Conservation (phyloP, 2,888 invertebrate genomes). For the Cybosia mesomella region DNA sequence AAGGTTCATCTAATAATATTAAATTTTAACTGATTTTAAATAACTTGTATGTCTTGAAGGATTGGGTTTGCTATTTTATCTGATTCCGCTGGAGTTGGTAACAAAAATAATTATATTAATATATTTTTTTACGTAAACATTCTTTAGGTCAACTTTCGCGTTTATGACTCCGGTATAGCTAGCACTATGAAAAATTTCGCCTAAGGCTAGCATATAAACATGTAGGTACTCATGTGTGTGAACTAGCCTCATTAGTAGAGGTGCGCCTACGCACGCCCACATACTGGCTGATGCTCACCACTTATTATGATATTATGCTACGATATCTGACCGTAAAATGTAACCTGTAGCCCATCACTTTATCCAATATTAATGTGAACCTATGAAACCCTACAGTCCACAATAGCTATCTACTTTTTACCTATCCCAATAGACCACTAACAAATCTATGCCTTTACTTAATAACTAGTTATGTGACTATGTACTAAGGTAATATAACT, state of each 20-base stretch:
- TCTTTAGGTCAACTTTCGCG: constrained; percentile 18
- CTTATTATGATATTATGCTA: constrained; percentile 49
- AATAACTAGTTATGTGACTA: too few species aligned
- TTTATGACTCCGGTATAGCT: neutral
- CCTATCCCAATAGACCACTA: too few species aligned
- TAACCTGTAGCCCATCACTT: constrained; percentile 20
- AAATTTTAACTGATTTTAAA: too few species aligned
- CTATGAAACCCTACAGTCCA: neutral
- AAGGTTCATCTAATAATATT: too few species aligned
- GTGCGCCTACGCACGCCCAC: constrained; percentile 62
- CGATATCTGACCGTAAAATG: constrained; percentile 39
- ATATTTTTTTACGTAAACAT: neutral
- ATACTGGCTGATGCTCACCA: constrained; percentile 46
- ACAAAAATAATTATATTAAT: neutral
- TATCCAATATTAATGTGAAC: neutral
- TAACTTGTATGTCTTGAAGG: too few species aligned
- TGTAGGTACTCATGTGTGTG: constrained; percentile 59
- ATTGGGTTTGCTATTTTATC: too few species aligned
- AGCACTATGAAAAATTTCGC: constrained; percentile 26
- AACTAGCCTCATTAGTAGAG: constrained; percentile 64
- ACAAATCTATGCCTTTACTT: too few species aligned
- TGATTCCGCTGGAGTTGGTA: neutral
- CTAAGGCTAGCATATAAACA: constrained; percentile 36
- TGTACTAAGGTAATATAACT: too few species aligned
- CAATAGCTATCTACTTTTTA: neutral